Base-by-base conservation (phyloP, 2,113 vertebrate genomes). In the Procavia capensis region DNA sequence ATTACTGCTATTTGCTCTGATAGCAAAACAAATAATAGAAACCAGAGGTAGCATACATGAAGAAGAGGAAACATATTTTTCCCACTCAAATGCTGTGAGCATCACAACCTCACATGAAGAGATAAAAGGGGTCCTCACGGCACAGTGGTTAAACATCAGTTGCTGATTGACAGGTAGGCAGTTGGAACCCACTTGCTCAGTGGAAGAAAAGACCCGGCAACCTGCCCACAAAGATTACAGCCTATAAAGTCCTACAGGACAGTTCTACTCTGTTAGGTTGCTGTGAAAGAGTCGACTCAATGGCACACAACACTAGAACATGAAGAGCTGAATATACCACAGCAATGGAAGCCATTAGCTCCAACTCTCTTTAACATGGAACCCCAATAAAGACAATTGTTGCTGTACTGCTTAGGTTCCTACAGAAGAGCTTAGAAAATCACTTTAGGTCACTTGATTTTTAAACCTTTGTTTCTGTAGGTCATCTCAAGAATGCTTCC, bases 1-100 rank as follows among this genome's bases (percentile, higher is more conserved):
- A 88, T 84, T 94, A 68, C 82, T 70, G 94, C 50, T n/a, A 83
- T 66, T 95, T 87, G 31, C 22, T 75, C 57, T 41, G 70, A 81
- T 1, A 83, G 50, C 25, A 85, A 66, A 95, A 43, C 68, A 83
- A 84, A 76, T 39, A 85, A 88, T 4, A n/a, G 45, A 43, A 94
- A 85, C 54, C 63, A 80, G 72, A 66, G 61, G 5, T 88, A 66
- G 45, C 19, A 86, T 88, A 36, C 6, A 54, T 5, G 31, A 90
- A 36, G 34, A 43, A 66, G 36, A 43, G 61, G 36, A 93, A 34
- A 61, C 2, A 8, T 74, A 45, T 29, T 64, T 76, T 64, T 57
- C 24, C 39, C 24, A 34, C 59, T 68, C 36, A 66, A 64, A 25
- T 66, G 17, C 70, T 88, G 11, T 11, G 19, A 90, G 43, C 3